phyloP scores from a whole-genome alignment of 1,140 invertebrate species.

The Whitmania pigra region DNA sequence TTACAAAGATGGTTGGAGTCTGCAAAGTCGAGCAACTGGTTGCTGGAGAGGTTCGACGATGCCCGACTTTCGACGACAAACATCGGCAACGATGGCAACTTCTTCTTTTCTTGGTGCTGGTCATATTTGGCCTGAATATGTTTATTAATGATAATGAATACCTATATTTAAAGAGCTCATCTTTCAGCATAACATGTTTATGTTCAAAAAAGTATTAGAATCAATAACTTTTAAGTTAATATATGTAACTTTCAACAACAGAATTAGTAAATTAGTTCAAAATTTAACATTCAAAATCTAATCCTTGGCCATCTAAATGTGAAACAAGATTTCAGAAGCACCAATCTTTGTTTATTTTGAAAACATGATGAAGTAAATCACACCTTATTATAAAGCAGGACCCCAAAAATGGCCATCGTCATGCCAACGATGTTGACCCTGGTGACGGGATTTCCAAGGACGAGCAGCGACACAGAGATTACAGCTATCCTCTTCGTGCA shows the following conservation, averaged over 20 bases:
- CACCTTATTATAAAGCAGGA: constrained; percentile 68
- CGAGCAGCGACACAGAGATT: constrained; percentile 71
- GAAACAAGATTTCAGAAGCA: background rate
- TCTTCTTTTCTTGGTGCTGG: constrained; percentile 6
- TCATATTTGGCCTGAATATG: constrained; percentile 15
- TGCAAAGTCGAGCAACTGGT: too few relatives aligned
- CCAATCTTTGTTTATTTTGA: background rate
- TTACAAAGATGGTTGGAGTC: too few relatives aligned
- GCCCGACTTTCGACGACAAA: background rate
- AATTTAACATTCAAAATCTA: background rate
- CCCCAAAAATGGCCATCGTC: constrained; percentile 74
- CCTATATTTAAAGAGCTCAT: too few relatives aligned
- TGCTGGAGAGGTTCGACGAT: background rate
- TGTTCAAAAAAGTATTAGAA: too few relatives aligned
- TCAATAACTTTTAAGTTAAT: background rate
- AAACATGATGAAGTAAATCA: background rate
- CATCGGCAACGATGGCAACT: background rate
- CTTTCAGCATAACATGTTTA: too few relatives aligned
- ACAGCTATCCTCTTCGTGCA: constrained; percentile 89
- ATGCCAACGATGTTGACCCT: constrained; percentile 75
- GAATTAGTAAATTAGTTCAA: background rate
- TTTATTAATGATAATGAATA: too few relatives aligned
- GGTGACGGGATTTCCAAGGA: constrained; percentile 83
- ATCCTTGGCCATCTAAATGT: background rate
- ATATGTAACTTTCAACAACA: too few relatives aligned